Conservation (phyloP, 64 coral and sea anemone genomes). For the Orbicella faveolata region DNA sequence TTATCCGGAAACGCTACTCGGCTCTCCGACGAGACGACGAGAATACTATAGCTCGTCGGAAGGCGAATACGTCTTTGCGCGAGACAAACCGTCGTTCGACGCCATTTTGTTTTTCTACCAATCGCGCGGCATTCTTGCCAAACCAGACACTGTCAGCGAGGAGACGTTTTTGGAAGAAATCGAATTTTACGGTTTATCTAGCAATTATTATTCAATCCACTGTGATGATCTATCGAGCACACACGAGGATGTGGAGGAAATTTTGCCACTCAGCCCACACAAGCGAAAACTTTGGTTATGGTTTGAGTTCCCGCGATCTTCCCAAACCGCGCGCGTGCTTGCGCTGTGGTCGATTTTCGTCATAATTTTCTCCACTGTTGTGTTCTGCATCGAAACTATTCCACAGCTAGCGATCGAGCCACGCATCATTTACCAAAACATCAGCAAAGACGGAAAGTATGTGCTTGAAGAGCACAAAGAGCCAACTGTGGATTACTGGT, state of each 20-base stretch:
- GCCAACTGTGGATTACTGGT: conserved; percentile 41
- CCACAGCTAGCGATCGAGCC: neutral
- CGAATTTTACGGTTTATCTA: conserved; percentile 65
- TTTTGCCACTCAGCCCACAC: conserved; percentile 26
- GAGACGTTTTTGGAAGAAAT: conserved; percentile 81
- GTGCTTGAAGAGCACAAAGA: neutral
- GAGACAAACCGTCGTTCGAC: conserved; percentile 79
- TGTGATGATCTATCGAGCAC: conserved; percentile 9
- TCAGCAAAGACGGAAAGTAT: neutral
- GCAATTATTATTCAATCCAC: neutral
- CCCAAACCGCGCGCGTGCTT: conserved; percentile 43
- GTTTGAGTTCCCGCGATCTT: conserved; percentile 85
- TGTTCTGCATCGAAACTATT: conserved; percentile 88
- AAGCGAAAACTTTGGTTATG: conserved; percentile 82
- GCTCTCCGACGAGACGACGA: conserved; percentile 54
- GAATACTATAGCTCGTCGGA: conserved; percentile 58
- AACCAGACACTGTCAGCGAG: conserved; percentile 74
- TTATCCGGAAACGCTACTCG: conserved; percentile 89
- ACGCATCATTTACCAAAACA: neutral
- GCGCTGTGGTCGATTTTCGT: conserved; percentile 73
- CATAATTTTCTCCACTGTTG: conserved; percentile 78
- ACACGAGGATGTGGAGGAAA: conserved; percentile 28
- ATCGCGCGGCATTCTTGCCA: conserved; percentile 80
- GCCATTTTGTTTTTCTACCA: conserved; percentile 95
- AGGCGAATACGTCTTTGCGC: conserved; percentile 79